A percentile compares a stretch with the other conserved stretches of the same genome.
These are phyloP conservation scores for Cremastinae sp. DNA, from an alignment of 2,888 invertebrate genomes.

Conservation along the genomic window DNA sequence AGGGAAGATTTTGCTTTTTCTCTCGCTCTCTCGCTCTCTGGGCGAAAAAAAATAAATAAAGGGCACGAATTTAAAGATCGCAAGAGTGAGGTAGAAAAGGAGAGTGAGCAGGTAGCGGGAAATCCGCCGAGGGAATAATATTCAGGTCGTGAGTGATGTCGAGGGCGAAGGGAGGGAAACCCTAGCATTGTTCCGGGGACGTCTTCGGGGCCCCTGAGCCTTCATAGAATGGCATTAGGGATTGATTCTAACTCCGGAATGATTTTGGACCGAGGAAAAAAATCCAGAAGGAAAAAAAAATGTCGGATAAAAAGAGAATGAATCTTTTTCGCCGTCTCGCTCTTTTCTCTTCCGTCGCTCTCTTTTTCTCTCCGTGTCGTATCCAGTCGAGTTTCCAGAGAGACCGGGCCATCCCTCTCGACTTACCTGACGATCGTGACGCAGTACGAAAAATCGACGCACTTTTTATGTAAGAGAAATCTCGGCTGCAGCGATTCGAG, in stretches of 20 bases:
- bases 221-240: slow-evolving; percentile 67
- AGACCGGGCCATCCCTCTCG: slow-evolving; percentile 48
- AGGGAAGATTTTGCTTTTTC: slow-evolving; percentile 34
- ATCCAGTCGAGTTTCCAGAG: slow-evolving; percentile 37
- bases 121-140: slow-evolving; percentile 62
- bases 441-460: slow-evolving; percentile 48
- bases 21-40: slow-evolving; percentile 26
- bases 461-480: slow-evolving; percentile 8
- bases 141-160: slow-evolving; percentile 64
- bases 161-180: slow-evolving; percentile 63
- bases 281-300: slow-evolving; percentile 24
- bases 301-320: slow-evolving; percentile 33
- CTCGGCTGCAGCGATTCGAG: slow-evolving; percentile 53
- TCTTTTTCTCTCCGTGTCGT: slow-evolving; percentile 22
- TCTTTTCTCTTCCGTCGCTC: slow-evolving; percentile 19
- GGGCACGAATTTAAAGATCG: slow-evolving; percentile 65
- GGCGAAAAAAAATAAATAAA: slow-evolving; percentile 57
- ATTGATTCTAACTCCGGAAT: slow-evolving; percentile 73
- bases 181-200: slow-evolving; percentile 59
- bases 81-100: slow-evolving; percentile 40
- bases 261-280: slow-evolving; percentile 64
- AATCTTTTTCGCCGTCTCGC: slow-evolving; percentile 5
- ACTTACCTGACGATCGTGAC: slow-evolving; percentile 57
- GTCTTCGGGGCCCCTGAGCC: slow-evolving; percentile 60
- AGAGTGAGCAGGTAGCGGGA: slow-evolving; percentile 69